Base-by-base conservation (phyloP, 2,888 invertebrate species). In the Pantelozetes paolii region DNA sequence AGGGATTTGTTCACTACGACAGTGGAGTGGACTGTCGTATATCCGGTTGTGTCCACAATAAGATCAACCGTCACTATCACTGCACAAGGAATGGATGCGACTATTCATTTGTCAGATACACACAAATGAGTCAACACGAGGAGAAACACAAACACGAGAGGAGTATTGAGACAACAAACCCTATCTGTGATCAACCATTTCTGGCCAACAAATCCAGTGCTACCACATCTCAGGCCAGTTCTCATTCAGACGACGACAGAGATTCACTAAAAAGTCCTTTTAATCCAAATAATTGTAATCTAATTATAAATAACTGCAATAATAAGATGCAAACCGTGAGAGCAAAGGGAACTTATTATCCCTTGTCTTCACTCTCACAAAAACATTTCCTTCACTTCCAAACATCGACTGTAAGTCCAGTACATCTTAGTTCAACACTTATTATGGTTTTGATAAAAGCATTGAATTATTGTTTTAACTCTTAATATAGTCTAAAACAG, bases 291-390 rank as follows among this genome's bases (percentile, higher is more conserved):
- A 62, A n/a, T n/a, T n/a, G 72, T 18, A 48, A 50, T 50, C 8
- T 26, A 11, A 20, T 45, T 11, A 2, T 54, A 20, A 54, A 54
- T 54, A 54, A 54, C 26, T 26, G 54, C 54, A 54, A 54, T 54
- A 54, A 54, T 54, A 2, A n/a, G 54, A 90, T 92, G 87, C 36
- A 36, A 67, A 67, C 67, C 1, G 91, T 93, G 86, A 92, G 92
- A 89, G 91, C 92, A 84, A 88, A 91, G 81, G 92, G 93, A 83
- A 92, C 92, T 83, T 93, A 90, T 86, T 92, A 91, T 85, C 93
- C 93, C 81, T 88, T 91, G 80, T 90, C 89, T 79, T 82, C 83
- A 85, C 86, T 83, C 72, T 80, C 80, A 59, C 62, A 76, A 30
- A 76, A 50, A 67, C 74, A 76, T 26, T 74, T 40, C 18, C 18